phyloP scores from a whole-genome alignment of 2,797 vertebrate species.

The Lates japonicus region DNA sequence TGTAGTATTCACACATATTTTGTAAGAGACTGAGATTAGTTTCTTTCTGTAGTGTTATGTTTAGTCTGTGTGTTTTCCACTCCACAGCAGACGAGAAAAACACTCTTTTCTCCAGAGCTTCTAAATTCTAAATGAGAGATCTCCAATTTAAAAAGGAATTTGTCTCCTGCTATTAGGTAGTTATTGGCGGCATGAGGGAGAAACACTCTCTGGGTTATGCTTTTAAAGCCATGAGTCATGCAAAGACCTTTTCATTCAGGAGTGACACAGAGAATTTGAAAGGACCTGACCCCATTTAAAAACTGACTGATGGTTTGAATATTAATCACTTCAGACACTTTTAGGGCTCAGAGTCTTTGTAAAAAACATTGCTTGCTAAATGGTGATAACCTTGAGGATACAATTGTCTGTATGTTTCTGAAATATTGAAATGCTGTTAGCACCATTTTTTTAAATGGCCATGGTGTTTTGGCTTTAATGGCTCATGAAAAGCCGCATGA shows the following conservation, averaged over 20 bases:
- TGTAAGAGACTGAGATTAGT: neutral
- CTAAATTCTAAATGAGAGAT: conserved; percentile 32
- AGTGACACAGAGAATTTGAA: conserved; percentile 31
- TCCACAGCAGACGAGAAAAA: neutral
- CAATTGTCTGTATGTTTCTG: conserved; percentile 16
- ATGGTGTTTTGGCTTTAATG: conserved; percentile 8
- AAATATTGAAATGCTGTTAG: conserved; percentile 19
- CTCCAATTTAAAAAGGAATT: neutral
- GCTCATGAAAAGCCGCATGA: conserved; percentile 19
- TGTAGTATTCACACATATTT: neutral
- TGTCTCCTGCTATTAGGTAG: conserved; percentile 26
- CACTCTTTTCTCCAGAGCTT: neutral
- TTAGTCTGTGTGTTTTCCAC: neutral
- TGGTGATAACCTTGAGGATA: conserved; percentile 31
- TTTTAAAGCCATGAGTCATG: conserved; percentile 38
- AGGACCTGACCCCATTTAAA: conserved; percentile 53
- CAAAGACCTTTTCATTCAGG: conserved; percentile 53
- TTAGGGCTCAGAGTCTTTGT: neutral
- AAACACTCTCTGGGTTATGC: conserved; percentile 27
- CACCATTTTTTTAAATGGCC: neutral
- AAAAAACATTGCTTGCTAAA: conserved; percentile 17
- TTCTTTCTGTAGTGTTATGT: neutral
- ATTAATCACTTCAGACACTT: conserved; percentile 27
- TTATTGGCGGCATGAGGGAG: conserved; percentile 6
- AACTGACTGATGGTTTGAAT: conserved; percentile 50